These are phyloP conservation scores for Bombyx mandarina DNA, from an alignment of 1,140 invertebrate species.

Conservation along the genomic window DNA sequence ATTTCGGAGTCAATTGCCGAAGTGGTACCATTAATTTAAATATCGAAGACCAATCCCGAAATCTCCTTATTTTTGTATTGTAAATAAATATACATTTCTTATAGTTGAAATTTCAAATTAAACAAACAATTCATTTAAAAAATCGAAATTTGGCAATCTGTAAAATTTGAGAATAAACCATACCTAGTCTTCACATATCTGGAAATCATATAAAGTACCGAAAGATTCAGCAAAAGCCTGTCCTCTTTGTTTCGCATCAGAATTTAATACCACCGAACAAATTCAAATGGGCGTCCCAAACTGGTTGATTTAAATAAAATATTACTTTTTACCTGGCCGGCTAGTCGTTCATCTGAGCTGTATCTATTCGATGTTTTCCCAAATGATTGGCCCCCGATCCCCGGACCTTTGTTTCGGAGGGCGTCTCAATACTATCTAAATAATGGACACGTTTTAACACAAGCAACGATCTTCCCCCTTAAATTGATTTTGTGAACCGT, in stretches of 20 bases:
- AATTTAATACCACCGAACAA: slow-evolving; percentile 19
- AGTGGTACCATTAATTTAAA: no score
- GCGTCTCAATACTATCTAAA: slow-evolving; percentile 31
- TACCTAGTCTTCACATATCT: not conserved
- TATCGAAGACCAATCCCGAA: no score
- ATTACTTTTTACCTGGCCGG: slow-evolving; percentile 29
- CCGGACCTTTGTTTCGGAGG: slow-evolving; percentile 15
- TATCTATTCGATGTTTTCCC: slow-evolving; percentile 26
- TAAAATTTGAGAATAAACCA: no score
- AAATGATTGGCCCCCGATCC: slow-evolving; percentile 26
- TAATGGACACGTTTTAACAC: slow-evolving; percentile 43
- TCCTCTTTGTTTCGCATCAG: slow-evolving; percentile 5
- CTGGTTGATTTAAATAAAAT: slow-evolving; percentile 38
- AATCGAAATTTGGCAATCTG: no score
- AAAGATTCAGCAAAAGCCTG: not conserved
- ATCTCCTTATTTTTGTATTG: no score
- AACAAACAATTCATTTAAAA: no score
- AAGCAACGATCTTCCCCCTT: slow-evolving; percentile 21
- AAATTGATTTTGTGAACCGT: slow-evolving; percentile 35
- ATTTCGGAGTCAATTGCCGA: no score
- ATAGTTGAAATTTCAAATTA: no score
- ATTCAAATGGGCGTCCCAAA: slow-evolving; percentile 20
- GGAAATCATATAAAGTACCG: not conserved
- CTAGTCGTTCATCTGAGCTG: slow-evolving; percentile 20
- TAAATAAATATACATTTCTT: no score